Conservation (phyloP, 2,888 invertebrate species). For the Lathronympha strigana region DNA sequence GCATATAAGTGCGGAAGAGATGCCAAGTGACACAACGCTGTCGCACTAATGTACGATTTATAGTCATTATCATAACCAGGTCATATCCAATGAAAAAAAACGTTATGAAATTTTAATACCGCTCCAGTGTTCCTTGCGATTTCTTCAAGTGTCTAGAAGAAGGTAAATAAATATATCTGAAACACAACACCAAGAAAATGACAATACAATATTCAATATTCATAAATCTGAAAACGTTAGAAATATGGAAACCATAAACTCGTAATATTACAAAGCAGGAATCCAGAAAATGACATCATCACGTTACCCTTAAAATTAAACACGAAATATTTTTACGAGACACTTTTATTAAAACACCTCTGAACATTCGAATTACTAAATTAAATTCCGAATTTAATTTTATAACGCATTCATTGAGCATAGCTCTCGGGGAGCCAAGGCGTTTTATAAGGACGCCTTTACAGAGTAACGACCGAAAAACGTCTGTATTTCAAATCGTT, state of each 20-base stretch:
- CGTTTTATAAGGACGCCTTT: constrained; percentile 35
- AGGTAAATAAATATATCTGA: too few relatives aligned
- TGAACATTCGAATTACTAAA: constrained; percentile 68
- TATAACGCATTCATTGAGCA: constrained; percentile 63
- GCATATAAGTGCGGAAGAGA: too few relatives aligned
- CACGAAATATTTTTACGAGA: constrained; percentile 45
- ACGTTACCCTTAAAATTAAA: constrained; percentile 38
- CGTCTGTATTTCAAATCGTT: constrained; percentile 33
- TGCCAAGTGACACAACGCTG: too few relatives aligned
- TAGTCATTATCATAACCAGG: too few relatives aligned
- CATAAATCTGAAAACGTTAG: too few relatives aligned
- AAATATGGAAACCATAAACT: neutral
- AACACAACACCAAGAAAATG: too few relatives aligned
- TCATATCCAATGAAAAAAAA: too few relatives aligned
- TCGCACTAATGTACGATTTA: too few relatives aligned
- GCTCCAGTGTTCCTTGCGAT: too few relatives aligned
- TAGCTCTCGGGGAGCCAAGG: constrained; percentile 50
- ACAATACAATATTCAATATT: too few relatives aligned
- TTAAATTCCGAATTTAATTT: constrained; percentile 72
- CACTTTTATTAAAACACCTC: constrained; percentile 55
- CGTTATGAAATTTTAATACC: too few relatives aligned
- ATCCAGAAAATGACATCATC: constrained; percentile 28
- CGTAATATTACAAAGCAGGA: constrained; percentile 13
- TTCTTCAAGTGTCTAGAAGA: too few relatives aligned
- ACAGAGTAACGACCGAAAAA: constrained; percentile 34